phyloP scores from a whole-genome alignment of 2,888 invertebrate species.

The Balanococcus diminutus region DNA sequence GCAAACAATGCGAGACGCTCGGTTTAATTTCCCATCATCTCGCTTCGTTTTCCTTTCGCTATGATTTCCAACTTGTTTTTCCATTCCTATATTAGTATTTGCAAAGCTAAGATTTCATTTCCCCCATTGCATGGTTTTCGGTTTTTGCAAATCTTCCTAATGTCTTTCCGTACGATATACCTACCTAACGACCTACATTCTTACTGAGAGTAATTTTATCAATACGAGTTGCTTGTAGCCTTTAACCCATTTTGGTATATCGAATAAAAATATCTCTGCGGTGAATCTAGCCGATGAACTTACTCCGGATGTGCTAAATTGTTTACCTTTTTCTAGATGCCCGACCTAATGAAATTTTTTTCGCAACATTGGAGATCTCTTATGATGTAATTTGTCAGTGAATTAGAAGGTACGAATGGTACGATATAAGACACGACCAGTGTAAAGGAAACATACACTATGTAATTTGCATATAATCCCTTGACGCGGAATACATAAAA shows the following conservation, averaged over 20 bases:
- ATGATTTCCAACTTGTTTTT: background rate
- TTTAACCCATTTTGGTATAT: background rate
- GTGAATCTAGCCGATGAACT: background rate
- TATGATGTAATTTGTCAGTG: no score
- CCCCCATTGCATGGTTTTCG: no score
- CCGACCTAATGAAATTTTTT: background rate
- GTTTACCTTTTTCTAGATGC: background rate
- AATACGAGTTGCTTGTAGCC: background rate
- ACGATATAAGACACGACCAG: background rate
- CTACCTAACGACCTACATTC: background rate
- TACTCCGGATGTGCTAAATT: background rate
- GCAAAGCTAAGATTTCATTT: background rate
- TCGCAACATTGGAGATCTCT: background rate
- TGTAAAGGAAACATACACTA: background rate
- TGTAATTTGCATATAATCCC: background rate
- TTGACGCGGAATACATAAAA: background rate
- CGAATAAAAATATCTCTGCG: background rate
- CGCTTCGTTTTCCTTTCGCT: background rate
- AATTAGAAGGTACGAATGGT: no score
- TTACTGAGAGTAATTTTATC: background rate
- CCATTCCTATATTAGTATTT: background rate
- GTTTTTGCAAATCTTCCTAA: background rate
- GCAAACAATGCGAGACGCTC: constrained; percentile 35
- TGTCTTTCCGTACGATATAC: background rate
- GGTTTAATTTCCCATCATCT: constrained; percentile 36